These are phyloP conservation scores for Triplophysa siluroides DNA, from an alignment of 2,113 vertebrate genomes.

Conservation along the genomic window DNA sequence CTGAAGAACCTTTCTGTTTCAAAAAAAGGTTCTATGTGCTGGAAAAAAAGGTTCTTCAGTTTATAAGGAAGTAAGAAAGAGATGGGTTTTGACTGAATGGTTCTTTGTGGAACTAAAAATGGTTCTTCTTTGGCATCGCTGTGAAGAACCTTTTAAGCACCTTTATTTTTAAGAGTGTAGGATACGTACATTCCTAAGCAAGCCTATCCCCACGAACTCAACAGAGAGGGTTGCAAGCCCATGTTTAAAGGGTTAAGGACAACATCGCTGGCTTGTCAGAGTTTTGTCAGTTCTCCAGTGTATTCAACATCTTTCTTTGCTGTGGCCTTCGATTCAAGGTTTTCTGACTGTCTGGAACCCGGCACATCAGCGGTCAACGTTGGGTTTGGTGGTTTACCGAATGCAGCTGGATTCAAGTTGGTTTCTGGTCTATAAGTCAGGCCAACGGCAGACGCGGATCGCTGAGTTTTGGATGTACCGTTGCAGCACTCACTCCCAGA, in stretches of 20 bases:
- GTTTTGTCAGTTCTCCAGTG: slow-evolving; percentile 81
- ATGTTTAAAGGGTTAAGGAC: slow-evolving; percentile 67
- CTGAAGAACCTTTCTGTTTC: too few relatives aligned
- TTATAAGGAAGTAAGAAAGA: too few relatives aligned
- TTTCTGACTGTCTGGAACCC: slow-evolving; percentile 31
- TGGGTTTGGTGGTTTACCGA: slow-evolving; percentile 42
- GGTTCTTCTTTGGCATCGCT: too few relatives aligned
- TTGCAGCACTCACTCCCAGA: slow-evolving; percentile 8
- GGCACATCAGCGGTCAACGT: slow-evolving; percentile 39
- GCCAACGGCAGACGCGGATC: slow-evolving; percentile 61
- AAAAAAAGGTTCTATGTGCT: too few relatives aligned
- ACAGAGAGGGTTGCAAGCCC: slow-evolving; percentile 47
- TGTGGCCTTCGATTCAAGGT: slow-evolving; percentile 44
- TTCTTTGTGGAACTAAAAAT: too few relatives aligned
- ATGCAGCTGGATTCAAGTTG: slow-evolving; percentile 33
- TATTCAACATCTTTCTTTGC: slow-evolving; percentile 48
- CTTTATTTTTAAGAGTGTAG: too few relatives aligned
- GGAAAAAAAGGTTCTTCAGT: too few relatives aligned
- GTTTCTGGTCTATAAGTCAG: slow-evolving; percentile 57
- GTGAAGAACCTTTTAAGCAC: too few relatives aligned
- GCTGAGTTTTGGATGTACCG: slow-evolving; percentile 49
- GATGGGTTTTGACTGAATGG: too few relatives aligned
- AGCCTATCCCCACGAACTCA: slow-evolving; percentile 23
- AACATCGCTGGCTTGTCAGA: slow-evolving; percentile 74
- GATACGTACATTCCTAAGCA: background rate